These are phyloP conservation scores for Cerceris rybyensis DNA, from an alignment of 2,888 invertebrate genomes.

Conservation along the genomic window DNA sequence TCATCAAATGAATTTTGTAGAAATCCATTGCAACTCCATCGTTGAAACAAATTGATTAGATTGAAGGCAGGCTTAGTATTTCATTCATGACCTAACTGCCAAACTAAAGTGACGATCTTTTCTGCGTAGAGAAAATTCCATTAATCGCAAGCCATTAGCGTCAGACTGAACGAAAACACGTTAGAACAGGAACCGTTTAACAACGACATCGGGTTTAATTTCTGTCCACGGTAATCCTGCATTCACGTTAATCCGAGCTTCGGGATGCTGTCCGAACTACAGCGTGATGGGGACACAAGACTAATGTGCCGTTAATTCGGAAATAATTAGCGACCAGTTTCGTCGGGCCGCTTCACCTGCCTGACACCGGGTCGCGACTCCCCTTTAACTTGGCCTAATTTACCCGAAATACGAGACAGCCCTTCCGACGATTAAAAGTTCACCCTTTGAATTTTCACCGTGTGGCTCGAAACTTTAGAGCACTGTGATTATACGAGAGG, in stretches of 20 bases:
- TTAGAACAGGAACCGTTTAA: constrained; percentile 47
- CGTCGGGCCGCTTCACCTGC: constrained; percentile 52
- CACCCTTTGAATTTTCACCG: constrained; percentile 20
- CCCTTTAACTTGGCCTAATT: constrained; percentile 66
- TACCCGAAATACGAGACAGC: constrained; percentile 47
- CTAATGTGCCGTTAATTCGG: constrained; percentile 70
- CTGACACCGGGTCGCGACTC: constrained; percentile 39
- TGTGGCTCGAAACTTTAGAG: constrained; percentile 11
- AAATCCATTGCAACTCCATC: no score
- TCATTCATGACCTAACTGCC: neutral
- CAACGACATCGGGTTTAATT: constrained; percentile 57
- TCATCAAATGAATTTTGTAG: no score
- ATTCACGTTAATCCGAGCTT: constrained; percentile 58
- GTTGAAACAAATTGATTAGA: no score
- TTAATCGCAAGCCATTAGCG: constrained; percentile 46
- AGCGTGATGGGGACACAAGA: constrained; percentile 56
- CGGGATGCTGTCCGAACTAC: constrained; percentile 48
- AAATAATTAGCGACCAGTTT: constrained; percentile 68
- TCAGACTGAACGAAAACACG: constrained; percentile 30
- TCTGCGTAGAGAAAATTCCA: constrained; percentile 9
- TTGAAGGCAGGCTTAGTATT: neutral
- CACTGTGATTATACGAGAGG: constrained; percentile 23
- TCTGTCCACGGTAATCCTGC: constrained; percentile 56
- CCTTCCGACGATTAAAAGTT: constrained; percentile 52
- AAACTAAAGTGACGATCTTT: constrained; percentile 18